These are phyloP conservation scores for Lysandra bellargus DNA, from an alignment of 2,888 invertebrate species.

Conservation along the genomic window DNA sequence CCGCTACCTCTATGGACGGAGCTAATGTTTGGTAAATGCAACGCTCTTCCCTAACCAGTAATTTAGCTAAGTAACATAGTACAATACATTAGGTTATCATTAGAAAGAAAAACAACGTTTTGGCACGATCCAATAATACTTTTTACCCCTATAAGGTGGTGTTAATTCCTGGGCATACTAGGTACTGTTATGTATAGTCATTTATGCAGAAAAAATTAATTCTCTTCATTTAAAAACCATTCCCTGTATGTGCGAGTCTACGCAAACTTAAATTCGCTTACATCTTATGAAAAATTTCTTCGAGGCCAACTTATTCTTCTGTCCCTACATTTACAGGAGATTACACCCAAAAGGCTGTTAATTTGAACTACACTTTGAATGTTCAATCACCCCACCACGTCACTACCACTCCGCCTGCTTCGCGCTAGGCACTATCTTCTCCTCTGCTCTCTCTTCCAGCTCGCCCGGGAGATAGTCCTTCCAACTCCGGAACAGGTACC, in stretches of 20 bases:
- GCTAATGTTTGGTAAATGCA: conserved; percentile 10
- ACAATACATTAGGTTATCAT: background rate
- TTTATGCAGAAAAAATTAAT: too few species aligned
- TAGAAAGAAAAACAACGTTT: background rate
- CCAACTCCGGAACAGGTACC: conserved; percentile 95
- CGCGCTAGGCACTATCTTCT: conserved; percentile 44
- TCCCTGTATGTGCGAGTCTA: too few species aligned
- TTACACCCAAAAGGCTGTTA: too few species aligned
- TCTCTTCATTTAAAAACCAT: too few species aligned
- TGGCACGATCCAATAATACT: background rate
- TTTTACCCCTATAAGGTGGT: too few species aligned
- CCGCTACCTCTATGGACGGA: conserved; percentile 20
- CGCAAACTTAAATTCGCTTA: too few species aligned
- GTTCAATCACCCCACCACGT: background rate
- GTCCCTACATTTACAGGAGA: too few species aligned
- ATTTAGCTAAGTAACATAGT: background rate
- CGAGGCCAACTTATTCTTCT: too few species aligned
- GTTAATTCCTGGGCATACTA: too few species aligned
- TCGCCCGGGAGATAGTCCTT: conserved; percentile 94
- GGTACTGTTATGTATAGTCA: too few species aligned
- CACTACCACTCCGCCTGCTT: conserved; percentile 49
- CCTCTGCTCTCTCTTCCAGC: conserved; percentile 62
- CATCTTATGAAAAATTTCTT: too few species aligned
- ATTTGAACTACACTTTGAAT: too few species aligned
- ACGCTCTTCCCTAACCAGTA: background rate